Evolutionary conservation across 1,140 invertebrate species (phyloP).

Genomic region (Drosophila kanapiae): DNA sequence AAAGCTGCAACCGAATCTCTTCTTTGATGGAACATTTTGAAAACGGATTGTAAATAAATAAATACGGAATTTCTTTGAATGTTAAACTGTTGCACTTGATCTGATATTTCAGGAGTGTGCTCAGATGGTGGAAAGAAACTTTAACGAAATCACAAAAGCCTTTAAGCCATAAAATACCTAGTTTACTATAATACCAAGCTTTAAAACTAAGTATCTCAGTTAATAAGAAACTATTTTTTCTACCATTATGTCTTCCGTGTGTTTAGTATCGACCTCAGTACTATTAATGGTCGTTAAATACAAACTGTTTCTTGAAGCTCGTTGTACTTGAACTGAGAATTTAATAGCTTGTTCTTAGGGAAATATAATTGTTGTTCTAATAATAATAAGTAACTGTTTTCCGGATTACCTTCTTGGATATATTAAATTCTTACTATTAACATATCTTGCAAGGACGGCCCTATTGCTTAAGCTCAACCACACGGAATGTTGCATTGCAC

Average conservation of each 20-base stretch:
- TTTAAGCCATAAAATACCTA: too few species aligned
- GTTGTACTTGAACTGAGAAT: neutral
- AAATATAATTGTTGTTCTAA: too few species aligned
- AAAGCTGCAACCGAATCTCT: slow-evolving; percentile 38
- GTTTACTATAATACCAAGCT: neutral
- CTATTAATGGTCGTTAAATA: too few species aligned
- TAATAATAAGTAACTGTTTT: too few species aligned
- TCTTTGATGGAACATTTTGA: slow-evolving; percentile 46
- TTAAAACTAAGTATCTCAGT: neutral
- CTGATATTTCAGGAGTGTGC: slow-evolving; percentile 6
- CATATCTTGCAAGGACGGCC: too few species aligned
- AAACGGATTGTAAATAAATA: slow-evolving; percentile 25
- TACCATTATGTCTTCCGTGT: neutral
- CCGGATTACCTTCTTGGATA: too few species aligned
- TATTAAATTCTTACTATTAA: too few species aligned
- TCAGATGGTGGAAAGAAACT: neutral
- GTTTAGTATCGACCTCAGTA: neutral
- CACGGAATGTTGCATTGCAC: too few species aligned
- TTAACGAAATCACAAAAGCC: neutral
- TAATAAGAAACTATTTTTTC: neutral
- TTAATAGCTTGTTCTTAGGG: neutral
- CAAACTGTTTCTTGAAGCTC: neutral
- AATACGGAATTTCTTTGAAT: slow-evolving; percentile 40
- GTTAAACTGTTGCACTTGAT: slow-evolving; percentile 13
- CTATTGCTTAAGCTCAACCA: too few species aligned